phyloP scores from a whole-genome alignment of 2,888 invertebrate species.

The Netelia melanura region DNA sequence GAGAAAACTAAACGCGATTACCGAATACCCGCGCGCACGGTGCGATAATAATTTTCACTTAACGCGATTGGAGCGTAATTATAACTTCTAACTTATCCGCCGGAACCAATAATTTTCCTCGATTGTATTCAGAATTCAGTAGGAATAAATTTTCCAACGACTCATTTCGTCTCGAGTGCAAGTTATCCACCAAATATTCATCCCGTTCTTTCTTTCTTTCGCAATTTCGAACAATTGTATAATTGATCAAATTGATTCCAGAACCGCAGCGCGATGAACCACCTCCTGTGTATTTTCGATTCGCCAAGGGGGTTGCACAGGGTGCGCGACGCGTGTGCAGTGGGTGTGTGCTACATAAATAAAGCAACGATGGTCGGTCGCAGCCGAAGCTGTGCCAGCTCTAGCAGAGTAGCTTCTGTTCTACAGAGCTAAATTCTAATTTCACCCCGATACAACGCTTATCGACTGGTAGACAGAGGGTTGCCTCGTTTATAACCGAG shows the following conservation, averaged over 20 bases:
- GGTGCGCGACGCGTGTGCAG: slow-evolving; percentile 47
- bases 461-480: neutral
- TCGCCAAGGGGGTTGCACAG: slow-evolving; percentile 46
- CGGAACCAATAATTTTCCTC: neutral
- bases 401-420: slow-evolving; percentile 22
- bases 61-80: neutral
- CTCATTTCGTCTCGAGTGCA: neutral
- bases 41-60: neutral
- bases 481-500: slow-evolving; percentile 2
- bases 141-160: neutral
- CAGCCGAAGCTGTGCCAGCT: slow-evolving; percentile 40
- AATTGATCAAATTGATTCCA: slow-evolving; percentile 8
- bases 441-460: neutral
- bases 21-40: neutral
- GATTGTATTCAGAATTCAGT: slow-evolving; percentile 1
- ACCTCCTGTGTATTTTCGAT: neutral
- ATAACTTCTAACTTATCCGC: neutral
- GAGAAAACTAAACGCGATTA: slow-evolving; percentile 7
- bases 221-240: neutral
- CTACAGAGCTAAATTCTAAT: slow-evolving; percentile 21
- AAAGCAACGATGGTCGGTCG: slow-evolving; percentile 50
- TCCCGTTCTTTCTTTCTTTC: neutral
- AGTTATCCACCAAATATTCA: neutral
- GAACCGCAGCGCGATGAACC: slow-evolving; percentile 11
- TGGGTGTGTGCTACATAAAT: slow-evolving; percentile 63